Percentiles rank a stretch among this genome's conserved stretches.
Conservation (phyloP, 2,888 invertebrate species). For the Rhagophthalmus giganteus region DNA sequence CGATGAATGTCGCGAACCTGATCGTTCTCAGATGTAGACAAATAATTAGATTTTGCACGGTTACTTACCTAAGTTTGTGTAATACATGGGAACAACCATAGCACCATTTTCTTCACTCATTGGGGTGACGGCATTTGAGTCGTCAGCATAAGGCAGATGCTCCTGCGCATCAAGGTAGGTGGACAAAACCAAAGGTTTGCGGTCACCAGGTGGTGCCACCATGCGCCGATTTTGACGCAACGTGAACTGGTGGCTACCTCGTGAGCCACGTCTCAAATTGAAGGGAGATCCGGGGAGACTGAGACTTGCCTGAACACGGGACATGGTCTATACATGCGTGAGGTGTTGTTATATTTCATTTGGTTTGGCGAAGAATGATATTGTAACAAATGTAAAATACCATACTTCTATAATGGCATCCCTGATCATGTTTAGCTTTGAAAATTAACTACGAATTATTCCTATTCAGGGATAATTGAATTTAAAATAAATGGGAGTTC, state of each 20-base stretch:
- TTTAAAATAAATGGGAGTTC: slow-evolving; percentile 15
- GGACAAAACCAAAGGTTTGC: slow-evolving; percentile 90
- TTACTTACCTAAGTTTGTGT: slow-evolving; percentile 79
- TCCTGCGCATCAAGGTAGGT: slow-evolving; percentile 93
- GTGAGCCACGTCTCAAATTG: slow-evolving; percentile 86
- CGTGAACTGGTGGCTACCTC: slow-evolving; percentile 91
- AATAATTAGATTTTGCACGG: too few relatives aligned
- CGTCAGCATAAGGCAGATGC: slow-evolving; percentile 95
- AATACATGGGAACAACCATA: slow-evolving; percentile 90
- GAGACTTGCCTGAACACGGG: slow-evolving; percentile 81
- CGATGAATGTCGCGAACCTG: slow-evolving; percentile 88
- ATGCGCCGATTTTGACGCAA: slow-evolving; percentile 82
- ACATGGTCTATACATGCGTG: slow-evolving; percentile 53
- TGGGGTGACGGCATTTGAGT: slow-evolving; percentile 95
- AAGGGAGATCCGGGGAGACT: slow-evolving; percentile 97
- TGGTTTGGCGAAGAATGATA: slow-evolving; percentile 34
- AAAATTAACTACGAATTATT: background rate
- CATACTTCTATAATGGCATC: slow-evolving; percentile 34
- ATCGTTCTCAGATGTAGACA: slow-evolving; percentile 7
- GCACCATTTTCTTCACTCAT: slow-evolving; percentile 98
- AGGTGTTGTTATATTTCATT: slow-evolving; percentile 43
- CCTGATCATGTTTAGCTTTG: slow-evolving; percentile 15
- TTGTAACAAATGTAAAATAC: slow-evolving; percentile 35
- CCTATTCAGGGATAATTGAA: slow-evolving; percentile 16
- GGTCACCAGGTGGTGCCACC: slow-evolving; percentile 81